Evolutionary conservation across 2,113 vertebrate genomes (phyloP).

Genomic region (Thomomys bottae): DNA sequence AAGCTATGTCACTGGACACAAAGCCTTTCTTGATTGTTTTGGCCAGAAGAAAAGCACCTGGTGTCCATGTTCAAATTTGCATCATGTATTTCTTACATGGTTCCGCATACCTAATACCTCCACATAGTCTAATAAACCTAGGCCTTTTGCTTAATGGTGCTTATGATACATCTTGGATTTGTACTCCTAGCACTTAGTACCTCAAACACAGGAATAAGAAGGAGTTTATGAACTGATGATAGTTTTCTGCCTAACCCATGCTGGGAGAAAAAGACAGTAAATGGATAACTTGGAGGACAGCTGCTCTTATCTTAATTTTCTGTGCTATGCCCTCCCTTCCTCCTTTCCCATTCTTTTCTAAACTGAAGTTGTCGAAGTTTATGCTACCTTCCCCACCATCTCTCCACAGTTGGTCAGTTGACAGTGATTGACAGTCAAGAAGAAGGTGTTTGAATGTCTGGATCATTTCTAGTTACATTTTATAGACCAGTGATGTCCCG

Average conservation of each 20-base stretch:
- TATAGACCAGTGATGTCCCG: not conserved
- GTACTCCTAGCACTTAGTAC: not conserved
- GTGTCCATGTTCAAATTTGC: not conserved
- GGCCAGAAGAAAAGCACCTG: not conserved
- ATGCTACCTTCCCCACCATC: not conserved
- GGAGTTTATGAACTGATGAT: not conserved
- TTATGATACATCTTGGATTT: not conserved
- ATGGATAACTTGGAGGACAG: not conserved
- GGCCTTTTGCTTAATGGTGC: not conserved
- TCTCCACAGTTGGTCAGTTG: not conserved
- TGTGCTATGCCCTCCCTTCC: not conserved
- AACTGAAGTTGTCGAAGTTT: not conserved
- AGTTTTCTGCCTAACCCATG: not conserved
- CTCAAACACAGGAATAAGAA: not conserved
- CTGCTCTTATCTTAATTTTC: slow-evolving; percentile 3
- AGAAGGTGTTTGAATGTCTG: not conserved
- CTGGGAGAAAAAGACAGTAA: not conserved
- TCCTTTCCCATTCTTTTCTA: not conserved
- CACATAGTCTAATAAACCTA: not conserved
- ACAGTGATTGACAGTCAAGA: not conserved
- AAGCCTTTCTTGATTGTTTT: slow-evolving; percentile 5
- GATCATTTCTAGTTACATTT: not conserved
- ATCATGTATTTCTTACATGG: not conserved
- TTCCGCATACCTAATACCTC: slow-evolving; percentile 4
- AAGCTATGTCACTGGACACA: not conserved